Evolutionary conservation across 2,797 vertebrate species (phyloP).

Genomic region (Pseudotriccus pelzelni): DNA sequence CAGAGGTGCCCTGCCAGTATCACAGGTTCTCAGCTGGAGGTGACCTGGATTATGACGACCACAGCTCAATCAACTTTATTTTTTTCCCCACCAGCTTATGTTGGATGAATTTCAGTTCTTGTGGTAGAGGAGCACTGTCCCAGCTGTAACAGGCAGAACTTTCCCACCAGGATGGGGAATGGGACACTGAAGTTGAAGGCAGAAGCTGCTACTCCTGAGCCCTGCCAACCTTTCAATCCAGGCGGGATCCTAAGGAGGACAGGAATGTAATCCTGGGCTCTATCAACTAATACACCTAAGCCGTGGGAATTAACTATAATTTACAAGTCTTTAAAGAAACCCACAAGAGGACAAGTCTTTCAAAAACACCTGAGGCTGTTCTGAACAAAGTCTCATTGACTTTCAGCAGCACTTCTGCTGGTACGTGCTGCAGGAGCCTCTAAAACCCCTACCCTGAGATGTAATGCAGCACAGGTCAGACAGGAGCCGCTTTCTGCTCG

Average conservation of each 20-base stretch:
- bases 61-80: background rate
- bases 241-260: background rate
- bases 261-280: background rate
- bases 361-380: background rate
- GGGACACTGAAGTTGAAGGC: background rate
- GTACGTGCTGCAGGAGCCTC: fast-evolving
- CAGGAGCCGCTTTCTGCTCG: background rate
- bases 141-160: background rate
- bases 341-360: background rate
- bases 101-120: background rate
- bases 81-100: background rate
- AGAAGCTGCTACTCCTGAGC: background rate
- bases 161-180: background rate
- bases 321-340: slow-evolving; percentile 18
- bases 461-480: background rate
- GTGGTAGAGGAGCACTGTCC: background rate
- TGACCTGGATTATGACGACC: background rate
- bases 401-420: background rate
- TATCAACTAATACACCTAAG: background rate
- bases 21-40: background rate
- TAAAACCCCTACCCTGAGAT: background rate
- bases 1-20: background rate
- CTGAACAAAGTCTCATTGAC: background rate
- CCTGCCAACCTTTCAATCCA: background rate
- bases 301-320: slow-evolving; percentile 2